phyloP scores from a whole-genome alignment of 2,888 invertebrate species.

The Drosophila prostipennis region DNA sequence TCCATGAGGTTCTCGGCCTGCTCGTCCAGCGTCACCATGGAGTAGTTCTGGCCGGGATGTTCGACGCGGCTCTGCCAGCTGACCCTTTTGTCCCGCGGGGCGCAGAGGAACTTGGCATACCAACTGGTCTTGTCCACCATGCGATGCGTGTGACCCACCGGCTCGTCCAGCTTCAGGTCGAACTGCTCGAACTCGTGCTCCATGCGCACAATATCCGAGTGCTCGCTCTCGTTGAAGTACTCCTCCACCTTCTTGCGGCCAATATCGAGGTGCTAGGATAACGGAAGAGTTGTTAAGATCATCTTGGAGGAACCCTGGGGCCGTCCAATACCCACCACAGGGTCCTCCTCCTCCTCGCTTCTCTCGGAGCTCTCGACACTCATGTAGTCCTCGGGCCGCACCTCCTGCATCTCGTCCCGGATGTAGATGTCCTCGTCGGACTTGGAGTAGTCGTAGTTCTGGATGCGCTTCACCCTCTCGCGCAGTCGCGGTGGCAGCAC shows the following conservation, averaged over 20 bases:
- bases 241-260: conserved; percentile 48
- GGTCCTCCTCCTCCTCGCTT: conserved; percentile 42
- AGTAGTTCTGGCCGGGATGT: conserved; percentile 68
- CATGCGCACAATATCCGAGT: conserved; percentile 78
- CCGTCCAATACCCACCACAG: conserved; percentile 31
- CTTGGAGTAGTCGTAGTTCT: conserved; percentile 75
- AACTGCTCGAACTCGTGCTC: conserved; percentile 76
- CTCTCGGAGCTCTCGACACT: conserved; percentile 53
- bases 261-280: conserved; percentile 23
- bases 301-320: accelerated
- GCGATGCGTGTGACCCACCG: conserved; percentile 61
- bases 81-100: conserved; percentile 77
- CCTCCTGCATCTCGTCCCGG: conserved; percentile 61
- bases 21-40: conserved; percentile 74
- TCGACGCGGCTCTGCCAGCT: conserved; percentile 81
- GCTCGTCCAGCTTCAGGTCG: conserved; percentile 72
- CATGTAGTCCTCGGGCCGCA: conserved; percentile 50
- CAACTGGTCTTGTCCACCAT: conserved; percentile 73
- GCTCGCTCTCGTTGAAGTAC: conserved; percentile 79
- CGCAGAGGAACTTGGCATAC: conserved; percentile 76
- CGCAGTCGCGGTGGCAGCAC: conserved; percentile 77
- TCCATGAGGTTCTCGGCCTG: conserved; percentile 84
- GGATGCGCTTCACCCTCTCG: conserved; percentile 77
- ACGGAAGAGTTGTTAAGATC: not conserved
- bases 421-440: conserved; percentile 76